A percentile compares a stretch with the other conserved stretches of the same genome.
Conservation (phyloP, 2,113 vertebrate species). For the Mustela nigripes region DNA sequence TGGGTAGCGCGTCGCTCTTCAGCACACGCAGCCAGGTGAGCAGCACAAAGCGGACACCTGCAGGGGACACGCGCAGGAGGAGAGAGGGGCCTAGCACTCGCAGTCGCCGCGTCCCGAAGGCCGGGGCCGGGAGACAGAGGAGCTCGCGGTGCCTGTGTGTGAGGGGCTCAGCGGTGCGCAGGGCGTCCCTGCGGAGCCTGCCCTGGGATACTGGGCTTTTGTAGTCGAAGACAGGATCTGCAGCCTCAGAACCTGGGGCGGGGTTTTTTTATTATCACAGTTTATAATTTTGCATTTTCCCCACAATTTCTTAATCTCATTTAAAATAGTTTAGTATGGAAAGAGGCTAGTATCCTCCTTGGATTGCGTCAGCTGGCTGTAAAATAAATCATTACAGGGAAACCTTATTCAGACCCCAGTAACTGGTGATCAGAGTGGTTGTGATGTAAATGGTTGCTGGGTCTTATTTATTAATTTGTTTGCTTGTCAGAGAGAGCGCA, state of each 20-base stretch:
- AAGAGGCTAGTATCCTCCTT: not conserved
- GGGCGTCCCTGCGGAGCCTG: fast-evolving
- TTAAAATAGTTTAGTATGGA: not conserved
- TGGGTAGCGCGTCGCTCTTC: no score
- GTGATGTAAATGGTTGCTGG: not conserved
- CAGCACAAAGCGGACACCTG: not conserved
- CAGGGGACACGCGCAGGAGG: fast-evolving
- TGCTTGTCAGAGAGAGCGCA: no score
- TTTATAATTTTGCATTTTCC: not conserved
- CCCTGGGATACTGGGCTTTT: no score
- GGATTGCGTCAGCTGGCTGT: not conserved
- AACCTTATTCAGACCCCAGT: not conserved
- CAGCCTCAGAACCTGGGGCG: not conserved
- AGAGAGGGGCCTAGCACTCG: fast-evolving
- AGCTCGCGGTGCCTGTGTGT: fast-evolving
- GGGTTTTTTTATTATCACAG: not conserved
- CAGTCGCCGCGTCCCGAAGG: fast-evolving
- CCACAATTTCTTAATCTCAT: not conserved
- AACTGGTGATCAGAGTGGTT: not conserved
- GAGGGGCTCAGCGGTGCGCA: not conserved
- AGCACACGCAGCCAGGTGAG: not conserved
- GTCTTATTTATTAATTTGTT: no score
- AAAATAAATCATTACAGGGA: not conserved
- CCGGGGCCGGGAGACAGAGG: fast-evolving
- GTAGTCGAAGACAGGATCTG: fast-evolving